These are phyloP conservation scores for Malurus leucopterus DNA, from an alignment of 2,797 vertebrate species.

Conservation along the genomic window DNA sequence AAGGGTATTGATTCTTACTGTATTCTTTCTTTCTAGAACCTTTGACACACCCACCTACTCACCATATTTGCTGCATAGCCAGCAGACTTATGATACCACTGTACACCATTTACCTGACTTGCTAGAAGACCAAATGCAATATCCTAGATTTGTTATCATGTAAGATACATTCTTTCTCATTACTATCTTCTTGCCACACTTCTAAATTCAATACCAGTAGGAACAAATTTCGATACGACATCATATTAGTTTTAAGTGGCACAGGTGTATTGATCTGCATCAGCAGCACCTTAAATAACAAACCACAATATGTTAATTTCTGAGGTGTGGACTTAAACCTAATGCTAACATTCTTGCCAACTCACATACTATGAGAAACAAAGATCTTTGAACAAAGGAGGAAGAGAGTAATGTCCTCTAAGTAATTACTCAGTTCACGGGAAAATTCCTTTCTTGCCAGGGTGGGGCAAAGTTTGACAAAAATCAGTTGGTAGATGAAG, in stretches of 20 bases:
- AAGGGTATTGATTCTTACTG: background rate
- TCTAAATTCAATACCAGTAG: background rate
- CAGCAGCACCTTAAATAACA: background rate
- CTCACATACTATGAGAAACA: background rate
- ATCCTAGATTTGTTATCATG: background rate
- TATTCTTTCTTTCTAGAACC: background rate
- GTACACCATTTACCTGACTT: background rate
- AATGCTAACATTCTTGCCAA: background rate
- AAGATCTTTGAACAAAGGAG: background rate
- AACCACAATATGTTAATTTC: background rate
- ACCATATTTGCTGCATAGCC: background rate
- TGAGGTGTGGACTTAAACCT: background rate
- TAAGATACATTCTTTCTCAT: background rate
- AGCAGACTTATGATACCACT: fast-evolving
- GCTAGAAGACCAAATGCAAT: background rate
- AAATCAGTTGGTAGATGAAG: background rate
- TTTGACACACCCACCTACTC: background rate
- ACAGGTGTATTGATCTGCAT: background rate
- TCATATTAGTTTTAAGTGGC: background rate
- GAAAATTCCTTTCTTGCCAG: background rate
- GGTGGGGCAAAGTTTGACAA: background rate
- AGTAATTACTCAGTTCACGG: background rate
- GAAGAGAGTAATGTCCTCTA: background rate
- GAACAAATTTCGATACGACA: background rate
- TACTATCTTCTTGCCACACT: background rate